phyloP scores from a whole-genome alignment of 2,113 vertebrate genomes.

The Climacteris rufus region DNA sequence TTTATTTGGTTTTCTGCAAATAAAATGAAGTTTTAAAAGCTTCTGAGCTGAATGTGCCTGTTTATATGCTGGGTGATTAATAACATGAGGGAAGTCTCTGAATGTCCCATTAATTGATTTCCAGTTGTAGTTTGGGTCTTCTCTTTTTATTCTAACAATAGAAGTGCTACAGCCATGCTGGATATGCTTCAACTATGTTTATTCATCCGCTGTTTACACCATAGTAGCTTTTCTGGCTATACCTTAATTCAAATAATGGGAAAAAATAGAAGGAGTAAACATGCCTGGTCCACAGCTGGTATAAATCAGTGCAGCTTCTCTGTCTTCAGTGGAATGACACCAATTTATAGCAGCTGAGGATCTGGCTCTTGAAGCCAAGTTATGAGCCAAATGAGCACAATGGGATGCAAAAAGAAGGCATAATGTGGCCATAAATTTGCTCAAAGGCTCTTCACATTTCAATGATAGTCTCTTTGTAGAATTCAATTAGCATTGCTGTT shows the following conservation, averaged over 20 bases:
- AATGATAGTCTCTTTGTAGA: constrained; percentile 36
- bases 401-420: constrained; percentile 30
- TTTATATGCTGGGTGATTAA: neutral
- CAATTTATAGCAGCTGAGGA: constrained; percentile 37
- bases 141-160: neutral
- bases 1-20: neutral
- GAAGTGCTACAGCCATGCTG: neutral
- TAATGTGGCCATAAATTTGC: constrained; percentile 42
- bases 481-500: constrained; percentile 52
- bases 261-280: neutral
- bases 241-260: neutral
- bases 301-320: constrained; percentile 8
- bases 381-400: constrained; percentile 50
- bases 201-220: neutral
- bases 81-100: neutral
- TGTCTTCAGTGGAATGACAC: neutral
- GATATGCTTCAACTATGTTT: neutral
- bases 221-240: neutral
- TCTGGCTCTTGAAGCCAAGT: constrained; percentile 32
- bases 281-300: constrained; percentile 11
- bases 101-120: neutral
- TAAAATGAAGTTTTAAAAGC: neutral
- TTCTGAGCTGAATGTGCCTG: neutral
- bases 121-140: neutral
- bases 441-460: constrained; percentile 46